Conservation (phyloP, 2,888 invertebrate genomes). For the Troglohyphantes excavatus region DNA sequence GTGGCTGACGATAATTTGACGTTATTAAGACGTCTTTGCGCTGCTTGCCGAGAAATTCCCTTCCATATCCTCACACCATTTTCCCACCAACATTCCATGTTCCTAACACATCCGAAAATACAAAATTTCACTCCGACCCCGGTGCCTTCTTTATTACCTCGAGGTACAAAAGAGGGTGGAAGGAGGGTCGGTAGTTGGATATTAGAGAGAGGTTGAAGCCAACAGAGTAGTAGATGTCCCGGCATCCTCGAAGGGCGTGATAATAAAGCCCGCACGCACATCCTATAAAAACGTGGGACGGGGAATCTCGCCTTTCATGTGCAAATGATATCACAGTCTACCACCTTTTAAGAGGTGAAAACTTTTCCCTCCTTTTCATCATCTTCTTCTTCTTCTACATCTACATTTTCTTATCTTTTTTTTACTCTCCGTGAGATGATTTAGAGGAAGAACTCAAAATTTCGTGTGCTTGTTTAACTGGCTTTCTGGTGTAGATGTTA, state of each 20-base stretch:
- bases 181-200: no score
- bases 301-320: slow-evolving; percentile 66
- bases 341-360: slow-evolving; percentile 51
- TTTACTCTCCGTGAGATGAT: slow-evolving; percentile 26
- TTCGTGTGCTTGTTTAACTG: slow-evolving; percentile 53
- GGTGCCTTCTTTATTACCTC: slow-evolving; percentile 29
- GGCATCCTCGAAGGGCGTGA: slow-evolving; percentile 9
- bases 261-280: slow-evolving; percentile 63
- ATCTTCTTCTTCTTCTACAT: no score
- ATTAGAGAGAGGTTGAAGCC: slow-evolving; percentile 9
- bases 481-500: neutral
- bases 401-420: slow-evolving; percentile 11
- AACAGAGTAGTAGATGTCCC: neutral
- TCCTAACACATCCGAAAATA: neutral
- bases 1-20: no score
- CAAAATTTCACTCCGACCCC: slow-evolving; percentile 9
- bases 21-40: no score
- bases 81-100: neutral
- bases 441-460: slow-evolving; percentile 24
- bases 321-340: slow-evolving; percentile 69
- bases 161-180: neutral
- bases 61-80: no score
- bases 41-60: no score
- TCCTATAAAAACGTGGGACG: slow-evolving; percentile 62
- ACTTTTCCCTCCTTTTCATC: slow-evolving; percentile 2